Percentiles rank a stretch among this genome's conserved stretches.
Conservation (phyloP, 2,797 vertebrate genomes). For the Eptatretus atami region DNA sequence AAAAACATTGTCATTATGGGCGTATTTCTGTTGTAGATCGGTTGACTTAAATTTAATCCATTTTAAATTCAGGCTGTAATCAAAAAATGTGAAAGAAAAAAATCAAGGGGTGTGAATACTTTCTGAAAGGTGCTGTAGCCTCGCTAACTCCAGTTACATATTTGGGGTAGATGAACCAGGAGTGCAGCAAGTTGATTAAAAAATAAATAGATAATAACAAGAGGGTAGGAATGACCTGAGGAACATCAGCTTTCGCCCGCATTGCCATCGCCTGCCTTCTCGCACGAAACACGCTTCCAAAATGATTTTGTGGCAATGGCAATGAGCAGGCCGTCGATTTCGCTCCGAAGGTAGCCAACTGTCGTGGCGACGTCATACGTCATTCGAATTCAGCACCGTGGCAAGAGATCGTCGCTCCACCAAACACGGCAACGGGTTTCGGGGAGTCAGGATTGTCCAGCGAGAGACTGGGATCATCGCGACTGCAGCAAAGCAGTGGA, state of each 20-base stretch:
- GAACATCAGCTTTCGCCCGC: conserved; percentile 89
- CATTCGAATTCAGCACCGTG: conserved; percentile 62
- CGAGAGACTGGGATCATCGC: not conserved
- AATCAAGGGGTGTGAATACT: too few species aligned
- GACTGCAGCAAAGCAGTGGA: too few species aligned
- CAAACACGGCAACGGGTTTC: conserved; percentile 43
- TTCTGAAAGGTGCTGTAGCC: too few species aligned
- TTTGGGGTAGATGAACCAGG: too few species aligned
- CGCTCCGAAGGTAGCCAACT: conserved; percentile 65
- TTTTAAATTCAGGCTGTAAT: too few species aligned
- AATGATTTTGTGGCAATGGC: conserved; percentile 46
- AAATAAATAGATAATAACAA: conserved; percentile 1
- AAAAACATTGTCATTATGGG: too few species aligned
- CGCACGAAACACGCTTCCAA: conserved; percentile 26
- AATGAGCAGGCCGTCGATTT: conserved; percentile 36
- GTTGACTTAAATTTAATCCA: too few species aligned
- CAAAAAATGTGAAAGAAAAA: too few species aligned
- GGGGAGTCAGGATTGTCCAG: conserved; percentile 18
- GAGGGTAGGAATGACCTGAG: conserved; percentile 33
- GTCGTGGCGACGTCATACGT: conserved; percentile 57
- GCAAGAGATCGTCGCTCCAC: conserved; percentile 63
- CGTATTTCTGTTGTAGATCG: too few species aligned
- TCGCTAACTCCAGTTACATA: too few species aligned
- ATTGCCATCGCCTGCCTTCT: conserved; percentile 48
- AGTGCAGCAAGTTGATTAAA: too few species aligned